Percentiles rank a stretch among this genome's conserved stretches.
phyloP scores from a whole-genome alignment of 2,113 vertebrate species.

The Dicaeum eximium region DNA sequence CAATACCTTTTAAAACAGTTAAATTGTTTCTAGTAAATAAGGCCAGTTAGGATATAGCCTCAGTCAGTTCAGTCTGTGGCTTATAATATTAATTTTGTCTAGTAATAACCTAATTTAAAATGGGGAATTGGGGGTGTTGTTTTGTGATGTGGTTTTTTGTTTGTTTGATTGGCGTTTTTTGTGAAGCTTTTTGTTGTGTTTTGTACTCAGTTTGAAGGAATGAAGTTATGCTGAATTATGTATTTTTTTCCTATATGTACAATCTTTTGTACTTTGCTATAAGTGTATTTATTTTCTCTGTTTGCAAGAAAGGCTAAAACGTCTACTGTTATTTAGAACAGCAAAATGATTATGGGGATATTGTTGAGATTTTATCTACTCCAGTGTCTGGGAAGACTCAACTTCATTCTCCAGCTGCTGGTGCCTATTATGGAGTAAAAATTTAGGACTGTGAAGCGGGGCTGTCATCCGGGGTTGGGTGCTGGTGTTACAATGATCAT shows the following conservation, averaged over 20 bases:
- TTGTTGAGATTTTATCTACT: neutral
- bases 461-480: neutral
- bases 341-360: neutral
- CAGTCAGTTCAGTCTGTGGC: neutral
- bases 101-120: neutral
- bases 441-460: neutral
- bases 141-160: neutral
- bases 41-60: neutral
- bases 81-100: neutral
- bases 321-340: neutral
- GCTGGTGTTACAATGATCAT: neutral
- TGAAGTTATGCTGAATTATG: neutral
- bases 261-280: neutral
- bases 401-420: neutral
- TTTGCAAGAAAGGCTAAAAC: neutral
- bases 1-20: neutral
- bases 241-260: neutral
- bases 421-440: neutral
- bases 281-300: neutral
- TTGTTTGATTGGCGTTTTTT: neutral
- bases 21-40: neutral
- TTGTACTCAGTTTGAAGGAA: neutral
- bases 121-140: fast-evolving
- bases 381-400: neutral
- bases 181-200: neutral